Percentiles rank a stretch among this genome's conserved stretches.
Conservation (phyloP, 1,140 invertebrate species). For the Lepidurus couesii region DNA sequence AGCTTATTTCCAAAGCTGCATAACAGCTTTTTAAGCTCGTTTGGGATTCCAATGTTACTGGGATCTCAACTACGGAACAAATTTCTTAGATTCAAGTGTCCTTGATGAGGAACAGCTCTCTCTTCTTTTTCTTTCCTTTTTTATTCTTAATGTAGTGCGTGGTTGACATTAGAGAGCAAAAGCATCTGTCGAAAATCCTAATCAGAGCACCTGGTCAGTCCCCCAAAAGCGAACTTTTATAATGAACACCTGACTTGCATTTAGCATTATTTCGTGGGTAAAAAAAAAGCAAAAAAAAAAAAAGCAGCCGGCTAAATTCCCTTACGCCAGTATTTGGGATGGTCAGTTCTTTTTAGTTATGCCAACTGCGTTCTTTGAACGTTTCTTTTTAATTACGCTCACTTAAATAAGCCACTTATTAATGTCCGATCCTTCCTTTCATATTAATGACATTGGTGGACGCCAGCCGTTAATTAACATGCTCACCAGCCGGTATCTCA, state of each 20-base stretch:
- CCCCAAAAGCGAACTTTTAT: not conserved
- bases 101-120: not conserved
- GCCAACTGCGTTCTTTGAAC: not conserved
- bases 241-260: slow-evolving; percentile 22
- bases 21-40: not conserved
- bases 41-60: not conserved
- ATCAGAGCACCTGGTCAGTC: not conserved
- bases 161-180: not conserved
- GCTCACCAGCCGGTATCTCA: not conserved
- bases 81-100: not conserved
- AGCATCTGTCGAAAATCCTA: not conserved
- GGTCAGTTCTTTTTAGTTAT: not conserved
- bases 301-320: not conserved
- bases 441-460: slow-evolving; percentile 11
- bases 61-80: too few relatives aligned
- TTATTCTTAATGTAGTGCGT: not conserved
- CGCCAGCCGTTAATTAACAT: not conserved
- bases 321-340: not conserved
- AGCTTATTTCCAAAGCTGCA: not conserved
- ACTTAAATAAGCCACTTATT: not conserved
- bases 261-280: not conserved
- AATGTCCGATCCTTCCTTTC: slow-evolving; percentile 1
- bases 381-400: not conserved
- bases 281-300: not conserved
- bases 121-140: not conserved